Base-by-base conservation (phyloP, 2,113 vertebrate species). In the Campylomormyrus numenius region DNA sequence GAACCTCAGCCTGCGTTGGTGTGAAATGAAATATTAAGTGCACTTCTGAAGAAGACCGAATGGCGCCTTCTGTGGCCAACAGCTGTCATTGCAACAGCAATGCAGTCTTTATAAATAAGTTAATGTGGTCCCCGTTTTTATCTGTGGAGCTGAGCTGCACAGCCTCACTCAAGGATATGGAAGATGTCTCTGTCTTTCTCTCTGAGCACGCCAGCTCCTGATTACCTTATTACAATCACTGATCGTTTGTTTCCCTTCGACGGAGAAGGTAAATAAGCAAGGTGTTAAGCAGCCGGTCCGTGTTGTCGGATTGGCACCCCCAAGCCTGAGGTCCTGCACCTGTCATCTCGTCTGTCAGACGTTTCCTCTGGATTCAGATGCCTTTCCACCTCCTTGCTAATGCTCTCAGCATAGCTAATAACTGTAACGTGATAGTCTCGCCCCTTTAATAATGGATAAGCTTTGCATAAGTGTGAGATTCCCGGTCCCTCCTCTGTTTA, bases 391-490 rank as follows among this genome's bases (percentile, higher is more conserved):
- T n/a, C 84, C 24, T n/a, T 50, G 84, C n/a, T 8, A 31, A 50
- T 48, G 84, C 48, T 46, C 46, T 85, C 46, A 49, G 84, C 48
- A 42, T n/a, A 24, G 39, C 83, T 11, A 85, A 48, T 48, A 46
- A 50, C 48, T 85, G 45, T 85, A 45, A 42, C 13, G 10, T n/a
- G 46, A 46, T 85, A n/a, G 83, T 19, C 31, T 74, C 13, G 3
- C 31, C 70, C 13, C 31, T 74, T 74, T 74, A 74, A 74, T 35
- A 74, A 74, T 74, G 21, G 46, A 48, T 46, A 35, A 74, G 70
- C 27, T 74, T 74, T 74, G 27, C 0, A 39, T 74, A n/a, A 87
- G 87, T 74, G 52, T 62, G 80, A 70, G 89, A 70, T 77, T 91
- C 90, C 74, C 49, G 42, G 46, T 91, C 93, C 4, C 1, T 17